Base-by-base conservation (phyloP, 1,140 invertebrate genomes). In the Thaumatotibia leucotreta region DNA sequence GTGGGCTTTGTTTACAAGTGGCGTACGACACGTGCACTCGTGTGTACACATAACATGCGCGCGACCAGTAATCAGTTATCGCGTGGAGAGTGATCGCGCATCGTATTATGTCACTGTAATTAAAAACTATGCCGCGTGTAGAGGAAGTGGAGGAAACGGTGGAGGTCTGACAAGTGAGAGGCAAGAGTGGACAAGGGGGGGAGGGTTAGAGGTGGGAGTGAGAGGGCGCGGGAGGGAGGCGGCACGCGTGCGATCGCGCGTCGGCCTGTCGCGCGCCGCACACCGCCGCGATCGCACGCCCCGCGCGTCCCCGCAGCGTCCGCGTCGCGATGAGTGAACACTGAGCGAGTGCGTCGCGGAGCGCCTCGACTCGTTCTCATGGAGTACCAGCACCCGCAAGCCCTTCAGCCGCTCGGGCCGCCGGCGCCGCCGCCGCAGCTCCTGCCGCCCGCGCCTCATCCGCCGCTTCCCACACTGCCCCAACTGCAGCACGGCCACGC, bases 401-500 rank as follows among this genome's bases (percentile, higher is more conserved):
- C 80, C 33, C 70, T 82, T 35, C 74, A 76, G 80, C 83, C 85
- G 63, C 83, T 85, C 63, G 83, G 79, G 63, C 83, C 83, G 72
- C 88, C 83, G 69, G 77, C 83, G 74, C 81, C 80, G 66, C 82
- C 83, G 65, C 82, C 80, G 61, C 83, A 79, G 75, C 74, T 82
- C 67, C 72, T 81, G 69, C 83, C 80, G 67, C 81, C 79, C 39
- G 77, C 78, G 76, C 82, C 79, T 24, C 84, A 79, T 64, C 83
- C 82, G 67, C 84, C 87, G 17, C 79, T 89, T 64, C 87, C 87
- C 69, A 80, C 88, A 65, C 81, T 90, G 70, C 86, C 86, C 2
- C 86, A 85, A 64, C 82, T 89, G 61, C 90, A 89, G 63, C 88
- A 89, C 71, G 75, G 70, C 27, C 91, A 92, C 75, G 83, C 86